Conservation (phyloP, 30 jellyfish, hydroid and myxozoan species). For the Nemopilema nomurai region DNA sequence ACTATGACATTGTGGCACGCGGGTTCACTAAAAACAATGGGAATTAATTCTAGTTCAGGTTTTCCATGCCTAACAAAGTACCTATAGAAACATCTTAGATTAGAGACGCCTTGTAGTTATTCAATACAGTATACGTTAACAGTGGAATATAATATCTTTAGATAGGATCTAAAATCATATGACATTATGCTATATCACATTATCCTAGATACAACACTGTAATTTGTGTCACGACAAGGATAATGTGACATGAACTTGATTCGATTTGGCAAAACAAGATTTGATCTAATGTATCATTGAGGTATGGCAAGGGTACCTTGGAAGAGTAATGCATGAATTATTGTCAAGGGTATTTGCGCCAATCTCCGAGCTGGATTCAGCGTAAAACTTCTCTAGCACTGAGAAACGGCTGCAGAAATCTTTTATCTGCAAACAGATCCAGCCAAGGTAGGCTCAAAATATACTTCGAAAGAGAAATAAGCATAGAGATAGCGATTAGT, state of each 20-base stretch:
- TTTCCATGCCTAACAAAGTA: too few relatives aligned
- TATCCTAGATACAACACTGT: too few relatives aligned
- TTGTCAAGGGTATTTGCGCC: constrained; percentile 33
- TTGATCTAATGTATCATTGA: too few relatives aligned
- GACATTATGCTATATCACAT: neutral
- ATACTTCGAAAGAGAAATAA: neutral
- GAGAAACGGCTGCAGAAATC: constrained; percentile 50
- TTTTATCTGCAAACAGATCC: constrained; percentile 43
- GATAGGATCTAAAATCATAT: neutral
- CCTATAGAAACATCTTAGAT: too few relatives aligned
- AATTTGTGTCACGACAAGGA: too few relatives aligned
- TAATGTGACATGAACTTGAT: too few relatives aligned
- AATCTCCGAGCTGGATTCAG: constrained; percentile 12
- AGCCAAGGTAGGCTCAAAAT: neutral
- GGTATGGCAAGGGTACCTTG: constrained; percentile 80
- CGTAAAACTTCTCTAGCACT: constrained; percentile 38
- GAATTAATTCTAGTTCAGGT: too few relatives aligned
- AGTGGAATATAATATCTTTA: neutral
- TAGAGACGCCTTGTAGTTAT: too few relatives aligned
- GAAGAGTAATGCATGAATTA: constrained; percentile 60
- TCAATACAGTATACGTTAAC: too few relatives aligned
- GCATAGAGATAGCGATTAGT: too few relatives aligned
- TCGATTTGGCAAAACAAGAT: neutral
- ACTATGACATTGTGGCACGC: too few relatives aligned
- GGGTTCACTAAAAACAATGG: too few relatives aligned